Base-by-base conservation (phyloP, 2,113 vertebrate species). In the Amphiprion percula region DNA sequence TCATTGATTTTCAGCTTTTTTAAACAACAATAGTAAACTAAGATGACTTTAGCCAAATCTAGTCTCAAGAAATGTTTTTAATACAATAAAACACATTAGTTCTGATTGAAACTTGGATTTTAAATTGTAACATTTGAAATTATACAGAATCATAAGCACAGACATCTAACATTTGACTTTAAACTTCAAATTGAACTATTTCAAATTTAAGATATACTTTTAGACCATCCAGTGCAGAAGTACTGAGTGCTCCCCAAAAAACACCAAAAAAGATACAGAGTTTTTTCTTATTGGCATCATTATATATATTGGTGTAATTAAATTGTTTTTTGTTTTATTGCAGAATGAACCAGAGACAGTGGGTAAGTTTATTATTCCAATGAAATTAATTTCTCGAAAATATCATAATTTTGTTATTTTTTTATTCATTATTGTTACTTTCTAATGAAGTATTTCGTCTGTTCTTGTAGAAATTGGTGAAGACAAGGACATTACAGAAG, bases 381-480 rank as follows among this genome's bases (percentile, higher is more conserved):
- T 16, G 12, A 19, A 50, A 52, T 11, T 1, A 6, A 12, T 39
- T 16, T 0, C 41, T 26, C 1, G 1, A 4, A 30, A n/a, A 12
- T 16, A 12, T 12, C 33, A 14, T 21, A 8, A 44, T 14, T 44
- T 44, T 14, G 12, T 44, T 5, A 24, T 21, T 5, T 54, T 10
- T 19, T 9, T 30, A 50, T 19, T 10, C 49, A 52, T 14, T 28
- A 30, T 1, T 30, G 24, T 23, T 9, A 56, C 4, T 21, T 30
- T 0, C 23, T 16, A 41, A 59, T 0, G 4, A 10, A 50, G 3
- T 4, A 41, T 69, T 11, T 74, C 41, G 1, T 56, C 7, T 73
- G 1, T 70, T 55, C 74, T 80, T 76, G 10, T 33, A 90, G 88
- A 84, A 0, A 21, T 82, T n/a, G 58, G 46, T n/a, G 56, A 60